Evolutionary conservation across 2,888 invertebrate genomes (phyloP).

Genomic region (Agrotis puta): DNA sequence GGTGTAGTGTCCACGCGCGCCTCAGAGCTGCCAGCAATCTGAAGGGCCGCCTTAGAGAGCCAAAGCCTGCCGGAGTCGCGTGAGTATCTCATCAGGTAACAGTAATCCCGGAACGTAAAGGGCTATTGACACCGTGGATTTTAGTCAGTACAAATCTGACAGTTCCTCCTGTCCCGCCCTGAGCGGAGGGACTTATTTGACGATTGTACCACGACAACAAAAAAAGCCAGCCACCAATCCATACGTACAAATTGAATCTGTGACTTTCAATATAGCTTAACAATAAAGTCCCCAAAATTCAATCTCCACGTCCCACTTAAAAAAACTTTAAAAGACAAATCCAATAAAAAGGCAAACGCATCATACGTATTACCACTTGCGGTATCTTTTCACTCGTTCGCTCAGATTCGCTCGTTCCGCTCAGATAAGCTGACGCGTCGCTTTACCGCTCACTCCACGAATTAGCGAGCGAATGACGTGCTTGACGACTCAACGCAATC

Average conservation of each 20-base stretch:
- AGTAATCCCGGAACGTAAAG: too few species aligned
- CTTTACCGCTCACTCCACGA: slow-evolving; percentile 34
- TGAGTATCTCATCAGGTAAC: too few species aligned
- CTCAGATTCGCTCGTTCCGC: slow-evolving; percentile 8
- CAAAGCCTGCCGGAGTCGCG: too few species aligned
- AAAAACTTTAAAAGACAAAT: slow-evolving; percentile 8
- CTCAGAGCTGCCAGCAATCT: too few species aligned
- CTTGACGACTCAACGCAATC: slow-evolving; percentile 37
- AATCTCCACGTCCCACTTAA: not conserved
- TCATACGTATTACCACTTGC: slow-evolving; percentile 33
- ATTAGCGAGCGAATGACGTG: slow-evolving; percentile 46
- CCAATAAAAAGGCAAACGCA: slow-evolving; percentile 40
- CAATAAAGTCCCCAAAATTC: not conserved
- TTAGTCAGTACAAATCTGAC: too few species aligned
- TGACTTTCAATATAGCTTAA: not conserved
- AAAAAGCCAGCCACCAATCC: too few species aligned
- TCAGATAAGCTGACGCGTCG: slow-evolving; percentile 28
- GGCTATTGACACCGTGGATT: too few species aligned
- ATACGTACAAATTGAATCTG: not conserved
- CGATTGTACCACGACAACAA: too few species aligned
- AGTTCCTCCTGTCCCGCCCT: too few species aligned
- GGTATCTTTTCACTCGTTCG: slow-evolving; percentile 18
- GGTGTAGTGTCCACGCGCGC: too few species aligned
- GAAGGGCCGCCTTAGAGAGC: too few species aligned
- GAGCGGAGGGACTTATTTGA: too few species aligned